Evolutionary conservation across 2,797 vertebrate genomes (phyloP).

Genomic region (Microhierax caerulescens): DNA sequence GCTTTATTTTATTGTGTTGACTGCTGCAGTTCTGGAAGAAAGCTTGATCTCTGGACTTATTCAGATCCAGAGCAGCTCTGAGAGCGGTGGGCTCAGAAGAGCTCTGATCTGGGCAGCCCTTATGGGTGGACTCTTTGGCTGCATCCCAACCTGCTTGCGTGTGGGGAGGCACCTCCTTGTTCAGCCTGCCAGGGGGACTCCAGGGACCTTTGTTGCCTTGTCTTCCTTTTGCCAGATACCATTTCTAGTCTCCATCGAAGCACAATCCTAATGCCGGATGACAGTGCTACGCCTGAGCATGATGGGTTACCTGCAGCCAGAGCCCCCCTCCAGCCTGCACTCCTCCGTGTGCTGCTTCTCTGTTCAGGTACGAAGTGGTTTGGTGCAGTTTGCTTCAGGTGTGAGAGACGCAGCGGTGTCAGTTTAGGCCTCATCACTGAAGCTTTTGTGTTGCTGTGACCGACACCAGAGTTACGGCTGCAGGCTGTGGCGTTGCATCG

Average conservation of each 20-base stretch:
- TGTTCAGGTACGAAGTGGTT: too few relatives aligned
- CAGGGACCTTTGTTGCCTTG: neutral
- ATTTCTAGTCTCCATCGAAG: neutral
- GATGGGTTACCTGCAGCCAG: neutral
- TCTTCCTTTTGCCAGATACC: neutral
- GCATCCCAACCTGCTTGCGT: rapidly evolving
- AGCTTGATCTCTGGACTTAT: neutral
- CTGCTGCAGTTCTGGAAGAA: neutral
- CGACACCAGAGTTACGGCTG: neutral
- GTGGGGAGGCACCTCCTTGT: too few relatives aligned
- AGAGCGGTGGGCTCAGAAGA: rapidly evolving
- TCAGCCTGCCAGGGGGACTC: neutral
- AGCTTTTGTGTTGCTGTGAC: neutral
- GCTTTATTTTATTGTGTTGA: neutral
- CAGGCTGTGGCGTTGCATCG: neutral
- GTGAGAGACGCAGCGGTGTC: rapidly evolving
- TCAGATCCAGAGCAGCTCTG: neutral
- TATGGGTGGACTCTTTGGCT: neutral
- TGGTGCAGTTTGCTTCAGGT: neutral
- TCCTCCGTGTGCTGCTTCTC: too few relatives aligned
- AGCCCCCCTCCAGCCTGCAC: neutral
- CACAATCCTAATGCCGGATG: neutral
- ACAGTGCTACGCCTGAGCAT: neutral
- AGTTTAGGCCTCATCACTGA: neutral
- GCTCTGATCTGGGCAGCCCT: too few relatives aligned